Evolutionary conservation across 2,113 vertebrate species (phyloP).

Genomic region (Mobula hypostoma): DNA sequence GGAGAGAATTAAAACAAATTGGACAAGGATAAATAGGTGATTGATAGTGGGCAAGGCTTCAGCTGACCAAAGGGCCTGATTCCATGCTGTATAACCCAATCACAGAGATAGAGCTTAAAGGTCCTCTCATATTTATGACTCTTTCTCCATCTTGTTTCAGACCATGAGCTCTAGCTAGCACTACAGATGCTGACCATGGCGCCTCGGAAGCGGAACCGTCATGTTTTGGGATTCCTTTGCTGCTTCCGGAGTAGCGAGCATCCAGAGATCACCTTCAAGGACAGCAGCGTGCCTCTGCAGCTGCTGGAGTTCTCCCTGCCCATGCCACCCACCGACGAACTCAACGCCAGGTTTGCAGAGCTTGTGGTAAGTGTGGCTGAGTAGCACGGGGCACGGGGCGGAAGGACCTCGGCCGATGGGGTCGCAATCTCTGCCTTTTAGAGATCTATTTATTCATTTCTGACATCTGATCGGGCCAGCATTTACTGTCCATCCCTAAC

Average conservation of each 20-base stretch:
- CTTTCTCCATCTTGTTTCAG: constrained; percentile 49
- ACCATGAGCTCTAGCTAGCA: constrained; percentile 82
- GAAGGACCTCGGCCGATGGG: too few relatives aligned
- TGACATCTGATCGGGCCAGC: too few relatives aligned
- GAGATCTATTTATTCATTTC: too few relatives aligned
- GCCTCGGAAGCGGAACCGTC: constrained; percentile 85
- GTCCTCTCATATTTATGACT: neutral
- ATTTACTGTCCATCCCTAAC: too few relatives aligned
- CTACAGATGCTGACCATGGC: constrained; percentile 70
- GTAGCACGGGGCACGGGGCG: too few relatives aligned
- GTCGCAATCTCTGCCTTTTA: too few relatives aligned
- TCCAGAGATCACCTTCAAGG: constrained; percentile 91
- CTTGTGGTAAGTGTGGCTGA: constrained; percentile 79
- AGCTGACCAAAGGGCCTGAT: too few relatives aligned
- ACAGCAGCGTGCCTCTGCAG: constrained; percentile 77
- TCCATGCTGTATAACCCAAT: too few relatives aligned
- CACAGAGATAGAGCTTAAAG: neutral
- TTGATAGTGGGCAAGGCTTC: too few relatives aligned
- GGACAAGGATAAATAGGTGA: too few relatives aligned
- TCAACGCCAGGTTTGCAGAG: constrained; percentile 86
- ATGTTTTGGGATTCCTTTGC: constrained; percentile 86
- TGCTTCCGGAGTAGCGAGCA: constrained; percentile 83
- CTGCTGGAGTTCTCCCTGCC: constrained; percentile 89
- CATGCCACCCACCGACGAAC: constrained; percentile 82
- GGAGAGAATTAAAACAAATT: too few relatives aligned